Evolutionary conservation across 2,797 vertebrate species (phyloP).

Genomic region (Sebastes vulpes): DNA sequence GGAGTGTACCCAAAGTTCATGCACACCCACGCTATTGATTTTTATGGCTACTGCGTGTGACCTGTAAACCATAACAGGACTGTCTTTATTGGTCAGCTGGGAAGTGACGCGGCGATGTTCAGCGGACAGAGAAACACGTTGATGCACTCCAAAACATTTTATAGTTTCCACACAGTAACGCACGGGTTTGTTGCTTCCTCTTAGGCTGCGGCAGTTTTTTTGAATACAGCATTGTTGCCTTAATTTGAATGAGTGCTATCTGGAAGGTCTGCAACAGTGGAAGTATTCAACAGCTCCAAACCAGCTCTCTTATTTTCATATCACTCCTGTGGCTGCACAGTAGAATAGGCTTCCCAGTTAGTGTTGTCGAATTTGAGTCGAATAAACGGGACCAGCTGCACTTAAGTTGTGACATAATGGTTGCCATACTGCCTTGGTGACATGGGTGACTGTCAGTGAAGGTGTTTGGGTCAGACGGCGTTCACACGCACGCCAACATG

Average conservation of each 20-base stretch:
- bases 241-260: constrained; percentile 43
- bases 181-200: constrained; percentile 24
- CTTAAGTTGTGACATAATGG: neutral
- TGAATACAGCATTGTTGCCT: constrained; percentile 21
- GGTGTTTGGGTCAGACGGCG: constrained; percentile 21
- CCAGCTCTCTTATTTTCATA: neutral
- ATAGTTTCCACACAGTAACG: neutral
- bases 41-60: neutral
- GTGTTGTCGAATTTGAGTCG: neutral
- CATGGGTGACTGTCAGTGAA: constrained; percentile 11
- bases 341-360: neutral
- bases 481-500: constrained; percentile 45
- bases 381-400: neutral
- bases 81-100: neutral
- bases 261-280: constrained; percentile 6
- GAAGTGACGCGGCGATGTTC: neutral
- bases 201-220: neutral
- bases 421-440: neutral
- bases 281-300: constrained; percentile 2
- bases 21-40: neutral
- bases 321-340: neutral
- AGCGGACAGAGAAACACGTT: neutral
- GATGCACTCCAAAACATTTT: neutral
- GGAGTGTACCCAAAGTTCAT: neutral
- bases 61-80: neutral